phyloP scores from a whole-genome alignment of 2,113 vertebrate genomes.

The Podarcis muralis region DNA sequence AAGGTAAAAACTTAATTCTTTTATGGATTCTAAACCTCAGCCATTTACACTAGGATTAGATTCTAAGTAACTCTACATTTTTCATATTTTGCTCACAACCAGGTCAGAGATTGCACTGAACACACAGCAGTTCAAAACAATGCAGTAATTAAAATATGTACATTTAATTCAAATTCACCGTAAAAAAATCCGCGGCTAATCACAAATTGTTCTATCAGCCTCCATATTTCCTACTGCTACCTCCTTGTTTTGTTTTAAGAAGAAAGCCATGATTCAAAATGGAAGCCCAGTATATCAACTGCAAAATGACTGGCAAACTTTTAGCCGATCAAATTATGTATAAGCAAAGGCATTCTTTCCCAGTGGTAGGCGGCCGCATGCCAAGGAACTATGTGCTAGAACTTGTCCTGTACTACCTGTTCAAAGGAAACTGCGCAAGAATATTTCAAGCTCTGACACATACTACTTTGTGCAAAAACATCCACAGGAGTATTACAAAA shows the following conservation, averaged over 20 bases:
- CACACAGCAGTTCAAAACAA: constrained; percentile 23
- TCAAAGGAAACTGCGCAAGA: constrained; percentile 58
- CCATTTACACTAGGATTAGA: neutral
- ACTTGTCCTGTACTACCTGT: constrained; percentile 65
- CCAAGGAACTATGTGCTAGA: constrained; percentile 53
- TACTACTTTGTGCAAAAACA: constrained; percentile 60
- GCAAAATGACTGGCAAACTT: constrained; percentile 48
- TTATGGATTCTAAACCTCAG: neutral
- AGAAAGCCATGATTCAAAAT: constrained; percentile 29
- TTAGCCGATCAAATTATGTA: constrained; percentile 30
- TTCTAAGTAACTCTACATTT: neutral
- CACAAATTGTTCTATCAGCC: neutral
- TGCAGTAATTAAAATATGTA: neutral
- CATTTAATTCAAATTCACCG: constrained; percentile 29
- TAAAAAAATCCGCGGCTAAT: constrained; percentile 37
- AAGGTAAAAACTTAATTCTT: constrained; percentile 37
- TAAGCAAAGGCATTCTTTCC: constrained; percentile 52
- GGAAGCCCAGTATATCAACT: constrained; percentile 19
- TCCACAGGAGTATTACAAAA: constrained; percentile 54
- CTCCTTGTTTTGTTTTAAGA: neutral
- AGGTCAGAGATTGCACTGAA: constrained; percentile 21
- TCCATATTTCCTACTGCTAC: constrained; percentile 6
- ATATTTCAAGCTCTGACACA: constrained; percentile 65
- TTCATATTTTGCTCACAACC: neutral
- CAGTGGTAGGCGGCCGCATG: constrained; percentile 14